Evolutionary conservation across 2,888 invertebrate genomes (phyloP).

Genomic region (Liposcelis brunnea): DNA sequence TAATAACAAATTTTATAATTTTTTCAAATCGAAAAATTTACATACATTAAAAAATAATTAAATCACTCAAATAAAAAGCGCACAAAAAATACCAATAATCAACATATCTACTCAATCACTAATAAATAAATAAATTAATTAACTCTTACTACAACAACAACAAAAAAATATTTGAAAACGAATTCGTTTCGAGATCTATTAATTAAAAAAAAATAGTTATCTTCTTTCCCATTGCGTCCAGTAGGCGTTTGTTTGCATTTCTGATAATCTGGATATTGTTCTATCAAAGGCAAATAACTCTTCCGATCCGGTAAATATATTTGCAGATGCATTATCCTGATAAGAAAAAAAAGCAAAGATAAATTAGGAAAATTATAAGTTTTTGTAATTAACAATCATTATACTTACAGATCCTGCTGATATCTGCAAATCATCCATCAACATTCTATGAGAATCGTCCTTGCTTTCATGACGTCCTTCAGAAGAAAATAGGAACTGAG

Average conservation of each 20-base stretch:
- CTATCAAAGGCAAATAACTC: slow-evolving; percentile 94
- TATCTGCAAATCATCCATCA: slow-evolving; percentile 93
- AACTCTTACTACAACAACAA: too few species aligned
- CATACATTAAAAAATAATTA: too few species aligned
- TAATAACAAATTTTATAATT: too few species aligned
- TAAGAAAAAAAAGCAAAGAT: slow-evolving; percentile 16
- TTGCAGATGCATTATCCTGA: slow-evolving; percentile 61
- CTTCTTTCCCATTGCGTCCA: slow-evolving; percentile 65
- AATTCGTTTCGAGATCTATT: too few species aligned
- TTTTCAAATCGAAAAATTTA: too few species aligned
- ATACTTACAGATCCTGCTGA: slow-evolving; percentile 44
- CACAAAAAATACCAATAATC: too few species aligned
- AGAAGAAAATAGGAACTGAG: slow-evolving; percentile 53
- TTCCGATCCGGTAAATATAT: slow-evolving; percentile 93
- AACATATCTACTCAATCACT: too few species aligned
- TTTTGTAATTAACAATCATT: slow-evolving; percentile 21
- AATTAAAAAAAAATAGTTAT: too few species aligned
- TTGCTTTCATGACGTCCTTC: slow-evolving; percentile 32
- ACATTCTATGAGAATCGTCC: slow-evolving; percentile 60
- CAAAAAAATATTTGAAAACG: too few species aligned
- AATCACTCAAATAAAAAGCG: too few species aligned
- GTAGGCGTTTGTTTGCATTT: slow-evolving; percentile 93
- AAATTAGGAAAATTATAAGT: not conserved
- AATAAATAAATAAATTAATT: too few species aligned
- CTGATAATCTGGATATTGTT: slow-evolving; percentile 77